Percentiles rank a stretch among this genome's conserved stretches.
phyloP scores from a whole-genome alignment of 2,888 invertebrate genomes.

The Junonia oenone region DNA sequence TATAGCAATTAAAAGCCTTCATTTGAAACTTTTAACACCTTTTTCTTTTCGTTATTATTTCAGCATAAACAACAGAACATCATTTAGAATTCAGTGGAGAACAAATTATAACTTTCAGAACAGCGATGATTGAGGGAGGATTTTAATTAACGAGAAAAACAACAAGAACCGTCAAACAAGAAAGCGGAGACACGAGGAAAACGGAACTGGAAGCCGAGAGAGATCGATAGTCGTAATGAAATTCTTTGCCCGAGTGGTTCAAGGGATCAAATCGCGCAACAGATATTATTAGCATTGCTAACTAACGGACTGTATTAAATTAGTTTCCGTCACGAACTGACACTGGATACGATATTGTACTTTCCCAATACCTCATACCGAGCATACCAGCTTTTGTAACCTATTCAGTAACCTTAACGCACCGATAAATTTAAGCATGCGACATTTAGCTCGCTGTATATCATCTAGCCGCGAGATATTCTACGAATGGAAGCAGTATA shows the following conservation, averaged over 20 bases:
- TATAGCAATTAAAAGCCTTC: no score
- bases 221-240: constrained; percentile 19
- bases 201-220: constrained; percentile 21
- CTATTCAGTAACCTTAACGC: not conserved
- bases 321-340: not conserved
- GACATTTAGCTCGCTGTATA: not conserved
- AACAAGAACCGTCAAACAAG: not conserved
- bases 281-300: constrained; percentile 15
- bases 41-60: no score
- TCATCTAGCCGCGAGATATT: constrained; percentile 1
- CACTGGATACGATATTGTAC: not conserved
- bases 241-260: constrained; percentile 21
- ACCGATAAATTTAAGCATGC: not conserved
- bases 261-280: constrained; percentile 18
- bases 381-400: not conserved
- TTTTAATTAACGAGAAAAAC: not conserved
- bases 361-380: not conserved
- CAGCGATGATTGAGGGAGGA: not conserved
- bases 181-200: constrained; percentile 14
- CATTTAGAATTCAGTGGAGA: not conserved
- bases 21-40: no score
- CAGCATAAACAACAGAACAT: no score
- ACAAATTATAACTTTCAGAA: not conserved
- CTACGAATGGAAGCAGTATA: constrained; percentile 17
- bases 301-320: not conserved